Percentiles rank a stretch among this genome's conserved stretches.
Evolutionary conservation across 1,140 invertebrate genomes (phyloP).

Genomic region (Drosophila kohkoa): DNA sequence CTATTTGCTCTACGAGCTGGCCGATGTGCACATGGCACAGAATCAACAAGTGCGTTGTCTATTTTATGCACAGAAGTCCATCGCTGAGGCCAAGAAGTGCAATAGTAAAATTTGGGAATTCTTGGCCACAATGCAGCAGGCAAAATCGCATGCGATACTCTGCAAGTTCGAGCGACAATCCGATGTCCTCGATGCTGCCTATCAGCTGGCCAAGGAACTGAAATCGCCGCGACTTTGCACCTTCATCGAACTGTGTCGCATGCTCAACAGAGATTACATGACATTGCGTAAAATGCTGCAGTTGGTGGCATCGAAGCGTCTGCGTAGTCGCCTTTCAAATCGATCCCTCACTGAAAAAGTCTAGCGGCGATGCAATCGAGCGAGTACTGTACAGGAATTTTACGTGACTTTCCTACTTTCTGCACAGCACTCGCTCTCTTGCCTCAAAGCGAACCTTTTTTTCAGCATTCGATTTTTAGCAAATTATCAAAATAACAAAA

Average conservation of each 20-base stretch:
- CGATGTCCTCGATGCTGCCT: slow-evolving; percentile 64
- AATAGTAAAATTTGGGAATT: slow-evolving; percentile 74
- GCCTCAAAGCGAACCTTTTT: not conserved
- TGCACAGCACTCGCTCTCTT: not conserved
- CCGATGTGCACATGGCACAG: slow-evolving; percentile 54
- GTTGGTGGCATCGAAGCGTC: slow-evolving; percentile 43
- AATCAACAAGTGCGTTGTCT: slow-evolving; percentile 63
- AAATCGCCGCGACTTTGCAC: slow-evolving; percentile 58
- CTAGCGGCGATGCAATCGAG: not conserved
- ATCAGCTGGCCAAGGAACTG: slow-evolving; percentile 48
- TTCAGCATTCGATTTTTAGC: not conserved
- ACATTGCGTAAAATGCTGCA: slow-evolving; percentile 63
- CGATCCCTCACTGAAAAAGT: slow-evolving; percentile 14
- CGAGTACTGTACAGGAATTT: not conserved
- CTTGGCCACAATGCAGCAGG: slow-evolving; percentile 63
- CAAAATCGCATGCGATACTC: slow-evolving; percentile 70
- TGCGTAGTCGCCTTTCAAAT: slow-evolving; percentile 39
- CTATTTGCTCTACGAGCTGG: slow-evolving; percentile 75
- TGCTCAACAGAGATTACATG: slow-evolving; percentile 72
- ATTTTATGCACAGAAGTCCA: slow-evolving; percentile 49
- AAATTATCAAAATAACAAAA: slow-evolving; percentile 15
- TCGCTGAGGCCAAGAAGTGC: slow-evolving; percentile 55
- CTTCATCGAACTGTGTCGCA: slow-evolving; percentile 74
- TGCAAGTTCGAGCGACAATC: slow-evolving; percentile 67
- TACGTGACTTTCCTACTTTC: not conserved